These are phyloP conservation scores for Oxystoma pomonae DNA, from an alignment of 2,888 invertebrate species.

Conservation along the genomic window DNA sequence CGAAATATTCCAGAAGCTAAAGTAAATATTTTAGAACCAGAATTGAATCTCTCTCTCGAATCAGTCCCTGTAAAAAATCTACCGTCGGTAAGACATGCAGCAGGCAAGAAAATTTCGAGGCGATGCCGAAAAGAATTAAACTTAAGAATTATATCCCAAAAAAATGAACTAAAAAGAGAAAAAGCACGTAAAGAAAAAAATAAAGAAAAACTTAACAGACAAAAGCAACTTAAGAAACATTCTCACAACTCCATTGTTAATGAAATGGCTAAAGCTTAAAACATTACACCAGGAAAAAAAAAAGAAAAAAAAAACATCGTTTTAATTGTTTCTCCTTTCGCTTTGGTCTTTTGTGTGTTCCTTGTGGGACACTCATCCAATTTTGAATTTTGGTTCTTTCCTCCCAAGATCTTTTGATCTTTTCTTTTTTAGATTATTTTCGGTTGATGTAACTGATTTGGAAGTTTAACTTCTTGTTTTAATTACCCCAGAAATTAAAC, in stretches of 20 bases:
- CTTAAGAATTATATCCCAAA: constrained; percentile 5
- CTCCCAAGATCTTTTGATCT: too few species aligned
- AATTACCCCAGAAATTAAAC: constrained; percentile 7
- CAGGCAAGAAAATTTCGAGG: constrained; percentile 3
- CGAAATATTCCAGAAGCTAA: too few species aligned
- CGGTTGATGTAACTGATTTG: too few species aligned
- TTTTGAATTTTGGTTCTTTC: too few species aligned
- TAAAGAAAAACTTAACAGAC: neutral
- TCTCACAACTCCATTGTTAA: constrained; percentile 5
- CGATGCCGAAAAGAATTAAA: constrained; percentile 4
- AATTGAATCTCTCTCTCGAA: neutral
- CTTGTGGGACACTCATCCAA: too few species aligned
- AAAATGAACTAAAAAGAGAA: constrained; percentile 8
- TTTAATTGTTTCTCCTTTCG: too few species aligned
- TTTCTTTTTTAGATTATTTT: too few species aligned
- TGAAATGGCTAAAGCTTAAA: constrained; percentile 3
- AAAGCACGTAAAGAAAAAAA: constrained; percentile 6
- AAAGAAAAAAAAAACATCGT: too few species aligned
- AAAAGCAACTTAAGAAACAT: neutral
- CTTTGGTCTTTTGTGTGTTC: too few species aligned
- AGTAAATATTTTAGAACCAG: neutral
- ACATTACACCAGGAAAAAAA: constrained; percentile 6
- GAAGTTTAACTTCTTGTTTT: too few species aligned
- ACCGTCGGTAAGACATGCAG: constrained; percentile 3
- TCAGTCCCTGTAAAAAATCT: neutral